These are phyloP conservation scores for Anseranas semipalmata DNA, from an alignment of 2,113 vertebrate species.

Conservation along the genomic window DNA sequence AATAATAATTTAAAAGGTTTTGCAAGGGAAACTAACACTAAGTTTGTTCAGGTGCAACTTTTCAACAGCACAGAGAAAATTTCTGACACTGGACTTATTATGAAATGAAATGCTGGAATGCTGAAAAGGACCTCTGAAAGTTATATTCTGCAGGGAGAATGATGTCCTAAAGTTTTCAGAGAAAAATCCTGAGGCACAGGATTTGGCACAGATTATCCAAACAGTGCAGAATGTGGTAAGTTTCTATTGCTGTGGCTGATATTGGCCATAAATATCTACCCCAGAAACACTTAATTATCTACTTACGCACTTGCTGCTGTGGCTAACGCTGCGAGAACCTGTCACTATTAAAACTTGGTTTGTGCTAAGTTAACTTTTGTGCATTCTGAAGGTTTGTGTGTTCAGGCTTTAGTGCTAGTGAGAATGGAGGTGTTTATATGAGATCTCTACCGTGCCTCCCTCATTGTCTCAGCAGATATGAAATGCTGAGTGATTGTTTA, in stretches of 20 bases:
- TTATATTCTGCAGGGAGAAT: not conserved
- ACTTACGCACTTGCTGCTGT: not conserved
- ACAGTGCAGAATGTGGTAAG: not conserved
- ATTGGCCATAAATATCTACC: too few species aligned
- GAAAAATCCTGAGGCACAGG: not conserved
- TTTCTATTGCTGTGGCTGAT: not conserved
- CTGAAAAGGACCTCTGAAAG: not conserved
- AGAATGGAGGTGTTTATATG: not conserved
- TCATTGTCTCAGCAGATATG: not conserved
- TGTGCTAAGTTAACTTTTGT: not conserved
- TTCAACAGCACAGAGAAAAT: not conserved
- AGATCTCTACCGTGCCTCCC: not conserved
- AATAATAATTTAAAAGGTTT: not conserved
- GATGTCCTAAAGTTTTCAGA: not conserved
- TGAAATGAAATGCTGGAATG: not conserved
- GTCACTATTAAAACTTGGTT: not conserved
- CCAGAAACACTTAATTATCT: not conserved
- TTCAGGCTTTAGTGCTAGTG: not conserved
- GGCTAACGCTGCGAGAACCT: not conserved
- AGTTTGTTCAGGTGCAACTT: not conserved
- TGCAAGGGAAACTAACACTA: accelerated
- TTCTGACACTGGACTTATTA: not conserved
- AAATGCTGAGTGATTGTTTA: not conserved
- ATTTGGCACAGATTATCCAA: not conserved
- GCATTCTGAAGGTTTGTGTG: not conserved